phyloP scores from a whole-genome alignment of 2,888 invertebrate genomes.

The Rhagium mordax region DNA sequence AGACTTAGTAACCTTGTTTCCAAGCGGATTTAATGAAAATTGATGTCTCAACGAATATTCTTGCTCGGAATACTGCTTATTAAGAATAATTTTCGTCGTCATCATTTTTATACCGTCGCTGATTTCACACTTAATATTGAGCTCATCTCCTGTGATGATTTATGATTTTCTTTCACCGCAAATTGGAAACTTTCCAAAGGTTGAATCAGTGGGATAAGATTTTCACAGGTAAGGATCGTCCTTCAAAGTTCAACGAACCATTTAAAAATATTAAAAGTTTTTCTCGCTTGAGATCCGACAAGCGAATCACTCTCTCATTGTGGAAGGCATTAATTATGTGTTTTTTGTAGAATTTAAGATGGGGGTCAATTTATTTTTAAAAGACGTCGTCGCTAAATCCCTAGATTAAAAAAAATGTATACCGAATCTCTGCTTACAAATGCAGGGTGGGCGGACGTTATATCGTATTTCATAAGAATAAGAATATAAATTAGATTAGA shows the following conservation, averaged over 20 bases:
- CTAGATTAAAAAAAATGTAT: neutral
- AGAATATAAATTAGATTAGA: neutral
- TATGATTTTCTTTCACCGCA: constrained; percentile 19
- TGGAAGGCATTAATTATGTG: neutral
- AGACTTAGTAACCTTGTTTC: no score
- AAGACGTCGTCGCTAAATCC: neutral
- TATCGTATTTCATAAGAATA: neutral
- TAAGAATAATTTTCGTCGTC: constrained; percentile 1
- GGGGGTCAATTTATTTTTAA: neutral
- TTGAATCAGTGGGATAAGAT: neutral
- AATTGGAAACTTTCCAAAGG: constrained; percentile 27
- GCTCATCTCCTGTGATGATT: constrained; percentile 17
- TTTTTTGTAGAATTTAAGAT: neutral
- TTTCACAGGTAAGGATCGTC: constrained; percentile 13
- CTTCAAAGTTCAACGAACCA: constrained; percentile 21
- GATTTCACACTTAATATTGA: constrained; percentile 9
- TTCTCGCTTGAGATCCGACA: neutral
- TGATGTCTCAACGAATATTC: neutral
- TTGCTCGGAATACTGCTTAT: neutral
- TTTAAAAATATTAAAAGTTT: constrained; percentile 11
- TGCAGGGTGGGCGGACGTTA: neutral
- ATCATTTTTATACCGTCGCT: neutral
- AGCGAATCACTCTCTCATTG: neutral
- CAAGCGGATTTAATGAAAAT: neutral
- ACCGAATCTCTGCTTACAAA: neutral